Evolutionary conservation across 2,888 invertebrate genomes (phyloP).

Genomic region (Deroplatys truncata): DNA sequence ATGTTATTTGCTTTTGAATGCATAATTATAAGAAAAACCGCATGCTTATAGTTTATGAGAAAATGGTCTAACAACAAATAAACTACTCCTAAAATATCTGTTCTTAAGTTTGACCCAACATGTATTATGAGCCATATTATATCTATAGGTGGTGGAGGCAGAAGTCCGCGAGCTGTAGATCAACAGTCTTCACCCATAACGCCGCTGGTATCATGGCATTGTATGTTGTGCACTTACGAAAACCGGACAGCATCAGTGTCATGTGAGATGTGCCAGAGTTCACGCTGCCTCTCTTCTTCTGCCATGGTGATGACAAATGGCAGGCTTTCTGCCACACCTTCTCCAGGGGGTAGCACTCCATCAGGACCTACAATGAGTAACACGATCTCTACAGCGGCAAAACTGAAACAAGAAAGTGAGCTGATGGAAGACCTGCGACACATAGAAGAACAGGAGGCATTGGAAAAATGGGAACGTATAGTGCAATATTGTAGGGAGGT

Average conservation of each 20-base stretch:
- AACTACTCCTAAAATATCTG: no score
- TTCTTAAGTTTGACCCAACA: background rate
- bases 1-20: no score
- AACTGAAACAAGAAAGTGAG: conserved; percentile 65
- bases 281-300: conserved; percentile 44
- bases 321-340: conserved; percentile 18
- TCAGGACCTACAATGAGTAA: conserved; percentile 7
- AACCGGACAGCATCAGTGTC: conserved; percentile 57
- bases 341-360: background rate
- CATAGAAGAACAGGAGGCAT: conserved; percentile 81
- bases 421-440: conserved; percentile 78
- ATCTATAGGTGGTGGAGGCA: background rate
- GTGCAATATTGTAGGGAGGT: conserved; percentile 84
- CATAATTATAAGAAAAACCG: no score
- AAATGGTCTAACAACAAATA: no score
- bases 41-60: no score
- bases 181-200: background rate
- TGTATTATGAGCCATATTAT: background rate
- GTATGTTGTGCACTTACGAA: conserved; percentile 75
- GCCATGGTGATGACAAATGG: conserved; percentile 24
- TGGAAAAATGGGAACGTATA: conserved; percentile 88
- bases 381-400: conserved; percentile 41
- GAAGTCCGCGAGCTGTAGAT: background rate
- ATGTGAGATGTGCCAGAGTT: conserved; percentile 75
- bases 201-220: conserved; percentile 60